Conservation (phyloP, 1,140 invertebrate genomes). For the Harpegnathos saltator region DNA sequence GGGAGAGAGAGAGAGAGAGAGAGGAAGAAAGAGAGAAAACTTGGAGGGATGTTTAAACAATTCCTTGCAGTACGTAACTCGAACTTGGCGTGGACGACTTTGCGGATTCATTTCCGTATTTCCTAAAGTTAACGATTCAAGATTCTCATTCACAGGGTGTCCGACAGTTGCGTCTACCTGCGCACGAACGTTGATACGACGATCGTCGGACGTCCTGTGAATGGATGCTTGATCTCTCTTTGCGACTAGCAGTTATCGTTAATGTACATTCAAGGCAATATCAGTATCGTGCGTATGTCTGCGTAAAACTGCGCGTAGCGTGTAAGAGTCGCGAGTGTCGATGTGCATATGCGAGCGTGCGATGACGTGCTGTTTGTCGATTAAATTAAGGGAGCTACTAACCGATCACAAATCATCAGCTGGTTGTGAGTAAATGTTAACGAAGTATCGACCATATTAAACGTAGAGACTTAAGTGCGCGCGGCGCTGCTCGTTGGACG, state of each 20-base stretch:
- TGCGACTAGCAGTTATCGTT: slow-evolving; percentile 28
- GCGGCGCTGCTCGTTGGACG: slow-evolving; percentile 38
- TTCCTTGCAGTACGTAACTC: not conserved
- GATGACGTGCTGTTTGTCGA: slow-evolving; percentile 62
- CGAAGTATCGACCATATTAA: slow-evolving; percentile 58
- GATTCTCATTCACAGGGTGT: slow-evolving; percentile 3
- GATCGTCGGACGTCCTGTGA: too few species aligned
- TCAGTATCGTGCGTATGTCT: slow-evolving; percentile 9
- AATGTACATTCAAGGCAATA: slow-evolving; percentile 30
- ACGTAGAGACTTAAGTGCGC: slow-evolving; percentile 55
- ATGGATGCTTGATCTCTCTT: not conserved
- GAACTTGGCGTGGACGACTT: not conserved
- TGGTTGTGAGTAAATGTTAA: slow-evolving; percentile 81
- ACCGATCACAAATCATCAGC: slow-evolving; percentile 79
- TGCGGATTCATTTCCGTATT: not conserved
- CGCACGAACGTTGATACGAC: too few species aligned
- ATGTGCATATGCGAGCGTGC: slow-evolving; percentile 25
- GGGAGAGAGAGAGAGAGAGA: too few species aligned
- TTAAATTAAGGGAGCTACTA: slow-evolving; percentile 67
- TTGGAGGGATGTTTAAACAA: too few species aligned
- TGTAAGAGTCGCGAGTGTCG: slow-evolving; percentile 25
- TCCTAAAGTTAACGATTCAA: slow-evolving; percentile 3
- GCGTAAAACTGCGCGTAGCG: not conserved
- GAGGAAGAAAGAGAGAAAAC: too few species aligned
- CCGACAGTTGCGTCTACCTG: too few species aligned